Base-by-base conservation (phyloP, 1,140 invertebrate species). In the Trichonephila inaurata region DNA sequence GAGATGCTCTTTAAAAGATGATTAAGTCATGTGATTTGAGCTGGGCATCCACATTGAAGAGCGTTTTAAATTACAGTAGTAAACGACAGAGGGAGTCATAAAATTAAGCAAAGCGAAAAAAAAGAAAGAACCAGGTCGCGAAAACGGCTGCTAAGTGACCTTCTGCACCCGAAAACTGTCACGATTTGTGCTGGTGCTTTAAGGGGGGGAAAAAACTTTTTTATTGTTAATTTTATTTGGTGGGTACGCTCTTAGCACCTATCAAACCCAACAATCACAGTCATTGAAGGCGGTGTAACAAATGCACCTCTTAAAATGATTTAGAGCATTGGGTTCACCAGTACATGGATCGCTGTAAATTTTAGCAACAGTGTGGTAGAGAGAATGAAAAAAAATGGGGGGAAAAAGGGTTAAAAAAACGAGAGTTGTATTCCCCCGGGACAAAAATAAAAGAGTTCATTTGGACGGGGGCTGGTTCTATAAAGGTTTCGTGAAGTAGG, bases 281-380 rank as follows among this genome's bases (percentile, higher is more conserved):
- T 60, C 87, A 89, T 89, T 89, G 87, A 89, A 89, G n/a, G 64
- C n/a, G 87, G 40, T 21, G 62, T 89, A 72, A 89, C 87, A 72
- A 89, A 89, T 89, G 87, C 87, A 19, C 8, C 87, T 89, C 87
- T 89, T 89, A 89, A 89, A 89, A 89, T 89, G 87, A 89, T 89
- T 89, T 89, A 89, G 21, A n/a, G 64, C 19, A 58, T 72, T 72
- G 62, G 44, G 14, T 89, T n/a, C 21, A 7, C 10, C 66, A 24
- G 40, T 16, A 33, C 72, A 19, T 77, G 72, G 72, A 77, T 77
- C 3, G 28, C 14, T 28, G 33, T 77, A 77, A 77, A 77, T 77
- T 77, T 40, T 33, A 40, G 18, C 72, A 14, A 28, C 18, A 77
- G 28, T 77, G 28, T 33, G 28, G 18, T 77, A 28, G 18, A 77